These are phyloP conservation scores for Entomobrya proxima DNA, from an alignment of 2,888 invertebrate species.

Conservation along the genomic window DNA sequence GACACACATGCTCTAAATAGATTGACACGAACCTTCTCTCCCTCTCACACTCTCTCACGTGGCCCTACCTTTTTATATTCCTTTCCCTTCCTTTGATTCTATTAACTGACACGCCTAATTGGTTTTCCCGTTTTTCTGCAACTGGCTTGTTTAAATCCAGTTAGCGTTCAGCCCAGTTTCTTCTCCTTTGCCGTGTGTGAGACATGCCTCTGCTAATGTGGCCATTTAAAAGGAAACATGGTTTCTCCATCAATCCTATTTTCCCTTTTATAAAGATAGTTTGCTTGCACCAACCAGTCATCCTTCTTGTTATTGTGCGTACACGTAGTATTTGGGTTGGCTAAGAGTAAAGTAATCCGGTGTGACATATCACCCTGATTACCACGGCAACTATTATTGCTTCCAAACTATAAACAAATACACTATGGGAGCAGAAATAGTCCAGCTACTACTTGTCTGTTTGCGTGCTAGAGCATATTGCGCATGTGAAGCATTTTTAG, in stretches of 20 bases:
- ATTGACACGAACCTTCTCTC: too few species aligned
- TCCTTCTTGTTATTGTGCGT: too few species aligned
- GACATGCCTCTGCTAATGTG: background rate
- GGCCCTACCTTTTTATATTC: too few species aligned
- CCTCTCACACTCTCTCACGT: too few species aligned
- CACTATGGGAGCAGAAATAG: background rate
- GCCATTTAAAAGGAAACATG: conserved; percentile 30
- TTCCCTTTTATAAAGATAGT: background rate
- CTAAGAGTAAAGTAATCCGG: too few species aligned
- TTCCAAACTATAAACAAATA: background rate
- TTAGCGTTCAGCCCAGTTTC: background rate
- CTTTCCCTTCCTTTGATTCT: too few species aligned
- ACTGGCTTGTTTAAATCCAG: background rate
- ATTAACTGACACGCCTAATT: background rate
- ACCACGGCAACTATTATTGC: too few species aligned
- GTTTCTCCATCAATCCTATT: conserved; percentile 17
- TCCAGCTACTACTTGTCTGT: background rate
- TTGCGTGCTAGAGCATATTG: background rate
- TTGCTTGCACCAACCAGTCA: background rate
- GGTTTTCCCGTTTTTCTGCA: background rate
- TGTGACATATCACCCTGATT: too few species aligned
- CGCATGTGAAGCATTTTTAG: background rate
- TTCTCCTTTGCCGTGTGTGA: background rate
- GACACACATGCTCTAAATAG: too few species aligned
- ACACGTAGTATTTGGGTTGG: too few species aligned